These are phyloP conservation scores for Drosophila grimshawi DNA, from an alignment of 1,140 invertebrate species.

Conservation along the genomic window DNA sequence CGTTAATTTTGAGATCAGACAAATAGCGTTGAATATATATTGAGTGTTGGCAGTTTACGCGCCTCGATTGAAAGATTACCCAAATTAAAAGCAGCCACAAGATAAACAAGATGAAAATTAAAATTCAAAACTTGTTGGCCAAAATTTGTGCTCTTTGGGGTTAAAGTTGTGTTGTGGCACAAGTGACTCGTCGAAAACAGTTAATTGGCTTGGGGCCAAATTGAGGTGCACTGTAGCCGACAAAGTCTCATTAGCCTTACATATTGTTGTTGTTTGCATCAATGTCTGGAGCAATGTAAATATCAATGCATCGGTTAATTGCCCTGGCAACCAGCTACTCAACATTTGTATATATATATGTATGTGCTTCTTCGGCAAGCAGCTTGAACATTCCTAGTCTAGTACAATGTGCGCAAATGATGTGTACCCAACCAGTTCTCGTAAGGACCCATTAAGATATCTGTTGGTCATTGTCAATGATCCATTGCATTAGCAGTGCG, in stretches of 20 bases:
- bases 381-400: neutral
- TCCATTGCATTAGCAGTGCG: neutral
- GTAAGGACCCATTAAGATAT: neutral
- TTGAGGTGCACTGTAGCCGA: neutral
- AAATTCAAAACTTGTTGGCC: neutral
- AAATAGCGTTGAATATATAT: constrained; percentile 49
- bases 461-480: neutral
- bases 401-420: neutral
- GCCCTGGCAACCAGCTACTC: neutral
- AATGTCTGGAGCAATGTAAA: neutral
- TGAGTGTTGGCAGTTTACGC: constrained; percentile 53
- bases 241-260: constrained; percentile 5
- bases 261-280: neutral
- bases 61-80: constrained; percentile 68
- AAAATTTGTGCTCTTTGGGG: constrained; percentile 3
- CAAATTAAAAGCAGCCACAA: constrained; percentile 62
- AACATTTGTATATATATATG: neutral
- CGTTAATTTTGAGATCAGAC: constrained; percentile 32
- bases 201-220: constrained; percentile 6
- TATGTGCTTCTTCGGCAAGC: neutral
- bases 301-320: constrained; percentile 8
- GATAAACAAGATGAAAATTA: constrained; percentile 7
- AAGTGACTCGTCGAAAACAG: constrained; percentile 1
- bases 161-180: neutral
- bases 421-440: neutral